Percentiles rank a stretch among this genome's conserved stretches.
These are phyloP conservation scores for Agrotis segetum DNA, from an alignment of 2,888 invertebrate species.

Conservation along the genomic window DNA sequence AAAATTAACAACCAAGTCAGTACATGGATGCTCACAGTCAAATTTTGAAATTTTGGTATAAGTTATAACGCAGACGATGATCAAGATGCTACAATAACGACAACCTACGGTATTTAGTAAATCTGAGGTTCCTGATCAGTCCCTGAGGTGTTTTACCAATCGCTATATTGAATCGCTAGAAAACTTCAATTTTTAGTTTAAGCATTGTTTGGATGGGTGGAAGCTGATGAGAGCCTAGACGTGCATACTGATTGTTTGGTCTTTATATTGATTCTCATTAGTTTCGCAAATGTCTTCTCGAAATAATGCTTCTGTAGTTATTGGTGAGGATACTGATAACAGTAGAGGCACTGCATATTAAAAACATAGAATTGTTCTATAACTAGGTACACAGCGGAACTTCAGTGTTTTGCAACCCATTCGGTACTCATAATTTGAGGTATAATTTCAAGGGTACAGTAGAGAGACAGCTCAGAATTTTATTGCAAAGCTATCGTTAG, in stretches of 20 bases:
- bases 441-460: constrained; percentile 57
- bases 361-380: constrained; percentile 24
- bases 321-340: constrained; percentile 1
- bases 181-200: no score
- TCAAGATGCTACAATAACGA: neutral
- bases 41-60: neutral
- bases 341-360: constrained; percentile 10
- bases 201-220: no score
- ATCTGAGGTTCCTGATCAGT: no score
- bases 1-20: neutral
- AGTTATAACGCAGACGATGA: neutral
- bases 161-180: no score
- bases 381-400: constrained; percentile 25
- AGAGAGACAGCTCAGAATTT: constrained; percentile 48
- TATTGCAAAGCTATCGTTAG: constrained; percentile 26
- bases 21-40: neutral
- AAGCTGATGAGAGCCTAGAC: no score
- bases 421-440: constrained; percentile 30
- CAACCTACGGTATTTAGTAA: neutral
- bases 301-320: no score
- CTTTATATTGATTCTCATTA: no score
- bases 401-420: constrained; percentile 30
- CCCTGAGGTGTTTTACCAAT: no score
- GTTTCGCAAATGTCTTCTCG: no score
- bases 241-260: no score